Evolutionary conservation across 2,797 vertebrate species (phyloP).

Genomic region (Pseudotriccus pelzelni): DNA sequence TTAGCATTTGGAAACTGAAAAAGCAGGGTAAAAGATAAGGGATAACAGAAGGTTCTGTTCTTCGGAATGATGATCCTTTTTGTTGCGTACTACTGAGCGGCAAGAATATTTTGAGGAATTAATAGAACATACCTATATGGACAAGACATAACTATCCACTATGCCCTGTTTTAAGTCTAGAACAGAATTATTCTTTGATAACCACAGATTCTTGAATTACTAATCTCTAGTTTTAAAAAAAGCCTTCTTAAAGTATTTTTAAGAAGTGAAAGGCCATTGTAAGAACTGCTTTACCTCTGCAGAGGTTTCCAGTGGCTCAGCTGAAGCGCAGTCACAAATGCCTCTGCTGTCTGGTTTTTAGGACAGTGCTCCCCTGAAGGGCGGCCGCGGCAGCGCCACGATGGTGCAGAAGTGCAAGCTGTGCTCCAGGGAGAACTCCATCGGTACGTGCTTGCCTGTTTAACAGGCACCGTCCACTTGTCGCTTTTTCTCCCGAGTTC

Average conservation of each 20-base stretch:
- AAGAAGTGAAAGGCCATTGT: background rate
- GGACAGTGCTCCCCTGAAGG: conserved; percentile 93
- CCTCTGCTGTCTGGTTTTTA: conserved; percentile 52
- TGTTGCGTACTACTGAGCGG: background rate
- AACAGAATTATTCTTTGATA: background rate
- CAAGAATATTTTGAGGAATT: background rate
- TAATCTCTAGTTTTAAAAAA: background rate
- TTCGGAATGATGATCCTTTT: background rate
- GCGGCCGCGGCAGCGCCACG: conserved; percentile 91
- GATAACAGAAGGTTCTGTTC: background rate
- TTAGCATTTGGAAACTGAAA: background rate
- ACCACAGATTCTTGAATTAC: background rate
- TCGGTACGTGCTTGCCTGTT: conserved; percentile 79
- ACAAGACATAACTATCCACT: background rate
- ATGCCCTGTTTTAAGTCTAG: background rate
- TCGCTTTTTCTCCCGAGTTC: background rate
- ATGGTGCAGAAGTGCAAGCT: conserved; percentile 99
- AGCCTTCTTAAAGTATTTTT: background rate
- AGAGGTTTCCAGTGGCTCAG: background rate
- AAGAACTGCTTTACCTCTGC: background rate
- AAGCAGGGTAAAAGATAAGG: background rate
- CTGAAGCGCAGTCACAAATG: background rate
- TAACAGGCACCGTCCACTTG: background rate
- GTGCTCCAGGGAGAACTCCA: conserved; percentile 93
- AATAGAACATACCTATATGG: background rate